These are phyloP conservation scores for Jaculus jaculus DNA, from an alignment of 2,113 vertebrate genomes.

Conservation along the genomic window DNA sequence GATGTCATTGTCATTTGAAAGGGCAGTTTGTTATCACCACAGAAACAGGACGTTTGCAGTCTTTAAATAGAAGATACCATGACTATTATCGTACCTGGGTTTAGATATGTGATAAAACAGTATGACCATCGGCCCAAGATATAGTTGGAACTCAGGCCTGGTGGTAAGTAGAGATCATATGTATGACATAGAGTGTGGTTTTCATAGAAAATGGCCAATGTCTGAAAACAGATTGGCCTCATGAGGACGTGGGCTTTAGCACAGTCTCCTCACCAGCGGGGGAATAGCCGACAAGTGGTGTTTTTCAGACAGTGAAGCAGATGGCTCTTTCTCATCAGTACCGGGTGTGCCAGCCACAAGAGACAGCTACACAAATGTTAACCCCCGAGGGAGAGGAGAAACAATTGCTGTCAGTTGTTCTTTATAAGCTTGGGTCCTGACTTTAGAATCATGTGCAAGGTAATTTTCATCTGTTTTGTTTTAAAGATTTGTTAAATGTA, in stretches of 20 bases:
- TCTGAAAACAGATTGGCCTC: neutral
- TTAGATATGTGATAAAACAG: neutral
- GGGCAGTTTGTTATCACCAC: neutral
- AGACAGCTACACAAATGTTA: constrained; percentile 80
- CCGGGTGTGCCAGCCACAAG: constrained; percentile 76
- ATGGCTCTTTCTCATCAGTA: constrained; percentile 81
- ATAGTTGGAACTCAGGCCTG: constrained; percentile 1
- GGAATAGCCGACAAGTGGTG: constrained; percentile 70
- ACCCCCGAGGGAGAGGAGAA: constrained; percentile 70
- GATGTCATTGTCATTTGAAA: neutral
- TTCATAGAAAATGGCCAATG: neutral
- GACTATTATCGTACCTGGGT: neutral
- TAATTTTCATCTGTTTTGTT: constrained; percentile 47
- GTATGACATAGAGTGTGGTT: constrained; percentile 42
- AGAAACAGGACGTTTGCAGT: neutral
- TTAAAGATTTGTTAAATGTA: neutral
- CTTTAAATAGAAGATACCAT: neutral
- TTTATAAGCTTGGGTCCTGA: neutral
- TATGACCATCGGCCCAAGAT: neutral
- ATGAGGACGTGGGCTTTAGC: constrained; percentile 36
- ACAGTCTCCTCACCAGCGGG: constrained; percentile 69
- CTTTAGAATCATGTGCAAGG: constrained; percentile 38
- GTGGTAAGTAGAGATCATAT: constrained; percentile 9
- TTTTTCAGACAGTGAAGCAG: constrained; percentile 82
- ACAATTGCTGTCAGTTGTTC: constrained; percentile 52